phyloP scores from a whole-genome alignment of 1,140 invertebrate species.

The Ptiloglossa arizonensis region DNA sequence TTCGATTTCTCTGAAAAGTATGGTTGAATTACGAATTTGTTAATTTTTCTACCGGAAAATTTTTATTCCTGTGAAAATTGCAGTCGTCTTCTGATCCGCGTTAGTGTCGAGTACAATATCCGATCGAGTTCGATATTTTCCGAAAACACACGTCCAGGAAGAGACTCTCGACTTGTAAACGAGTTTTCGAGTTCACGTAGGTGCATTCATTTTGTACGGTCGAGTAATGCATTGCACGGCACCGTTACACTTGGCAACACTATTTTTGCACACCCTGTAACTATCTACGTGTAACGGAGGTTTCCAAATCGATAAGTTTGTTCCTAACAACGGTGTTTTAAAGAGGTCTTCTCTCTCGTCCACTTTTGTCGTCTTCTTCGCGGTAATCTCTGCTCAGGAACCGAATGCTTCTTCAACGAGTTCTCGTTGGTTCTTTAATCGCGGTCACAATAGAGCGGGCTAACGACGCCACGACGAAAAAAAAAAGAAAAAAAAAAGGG shows the following conservation, averaged over 20 bases:
- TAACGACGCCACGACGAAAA: conserved; percentile 34
- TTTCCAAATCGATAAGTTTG: conserved; percentile 34
- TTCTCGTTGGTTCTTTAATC: conserved; percentile 10
- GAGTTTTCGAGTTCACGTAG: too few relatives aligned
- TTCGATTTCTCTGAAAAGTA: too few relatives aligned
- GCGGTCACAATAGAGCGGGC: conserved; percentile 5
- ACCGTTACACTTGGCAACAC: background rate
- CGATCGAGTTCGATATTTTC: too few relatives aligned
- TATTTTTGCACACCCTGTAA: background rate
- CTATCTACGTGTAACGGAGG: background rate
- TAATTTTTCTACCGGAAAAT: too few relatives aligned
- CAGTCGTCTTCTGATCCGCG: too few relatives aligned
- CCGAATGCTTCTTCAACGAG: conserved; percentile 7
- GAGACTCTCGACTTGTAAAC: too few relatives aligned
- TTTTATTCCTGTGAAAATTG: too few relatives aligned
- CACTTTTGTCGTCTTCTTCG: background rate
- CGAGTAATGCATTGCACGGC: too few relatives aligned
- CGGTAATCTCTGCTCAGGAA: conserved; percentile 33
- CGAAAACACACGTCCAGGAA: too few relatives aligned
- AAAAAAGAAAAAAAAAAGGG: conserved; percentile 5
- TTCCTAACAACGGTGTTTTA: conserved; percentile 22
- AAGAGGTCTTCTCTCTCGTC: background rate
- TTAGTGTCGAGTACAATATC: too few relatives aligned
- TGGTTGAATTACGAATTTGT: too few relatives aligned
- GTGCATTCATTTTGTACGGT: too few relatives aligned